phyloP scores from a whole-genome alignment of 2,888 invertebrate genomes.

The Scaptomyza tumidula region DNA sequence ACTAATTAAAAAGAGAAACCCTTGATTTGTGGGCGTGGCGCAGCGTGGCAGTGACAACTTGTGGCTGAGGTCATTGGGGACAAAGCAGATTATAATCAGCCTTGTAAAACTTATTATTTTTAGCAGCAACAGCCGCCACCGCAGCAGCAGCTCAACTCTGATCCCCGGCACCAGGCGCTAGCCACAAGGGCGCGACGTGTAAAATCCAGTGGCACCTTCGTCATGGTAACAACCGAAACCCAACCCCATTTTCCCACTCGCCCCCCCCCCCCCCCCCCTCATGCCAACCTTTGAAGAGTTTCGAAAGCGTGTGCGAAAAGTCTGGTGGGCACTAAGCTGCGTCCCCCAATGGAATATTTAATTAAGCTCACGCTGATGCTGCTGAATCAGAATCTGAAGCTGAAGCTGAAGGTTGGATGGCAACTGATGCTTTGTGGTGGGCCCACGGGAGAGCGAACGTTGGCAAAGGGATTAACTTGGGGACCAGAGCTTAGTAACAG shows the following conservation, averaged over 20 bases:
- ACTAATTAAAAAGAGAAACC: background rate
- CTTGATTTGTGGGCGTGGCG: slow-evolving; percentile 13
- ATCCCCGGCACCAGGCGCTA: slow-evolving; percentile 26
- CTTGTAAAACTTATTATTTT: slow-evolving; percentile 10
- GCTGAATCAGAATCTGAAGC: slow-evolving; percentile 22
- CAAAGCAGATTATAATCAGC: slow-evolving; percentile 1
- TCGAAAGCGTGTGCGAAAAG: slow-evolving; percentile 30
- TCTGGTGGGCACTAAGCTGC: slow-evolving; percentile 39
- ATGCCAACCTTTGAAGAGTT: slow-evolving; percentile 1
- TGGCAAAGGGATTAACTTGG: slow-evolving; percentile 41
- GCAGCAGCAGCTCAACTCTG: slow-evolving; percentile 5
- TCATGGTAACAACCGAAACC: slow-evolving; percentile 43
- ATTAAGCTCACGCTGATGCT: slow-evolving; percentile 45
- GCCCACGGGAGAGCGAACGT: slow-evolving; percentile 23
- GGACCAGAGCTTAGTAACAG: slow-evolving; percentile 28
- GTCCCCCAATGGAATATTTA: slow-evolving; percentile 65
- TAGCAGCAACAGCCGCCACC: background rate
- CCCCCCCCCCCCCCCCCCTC: background rate
- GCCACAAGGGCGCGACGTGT: slow-evolving; percentile 23
- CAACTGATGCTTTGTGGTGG: slow-evolving; percentile 39
- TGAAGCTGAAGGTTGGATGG: background rate
- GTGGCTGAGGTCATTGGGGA: slow-evolving; percentile 18
- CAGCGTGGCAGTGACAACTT: slow-evolving; percentile 22
- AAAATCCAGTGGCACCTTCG: slow-evolving; percentile 36
- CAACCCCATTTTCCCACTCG: slow-evolving; percentile 3